A percentile compares a stretch with the other conserved stretches of the same genome.
Evolutionary conservation across 1,140 invertebrate genomes (phyloP).

Genomic region (Callitettix versicolor): DNA sequence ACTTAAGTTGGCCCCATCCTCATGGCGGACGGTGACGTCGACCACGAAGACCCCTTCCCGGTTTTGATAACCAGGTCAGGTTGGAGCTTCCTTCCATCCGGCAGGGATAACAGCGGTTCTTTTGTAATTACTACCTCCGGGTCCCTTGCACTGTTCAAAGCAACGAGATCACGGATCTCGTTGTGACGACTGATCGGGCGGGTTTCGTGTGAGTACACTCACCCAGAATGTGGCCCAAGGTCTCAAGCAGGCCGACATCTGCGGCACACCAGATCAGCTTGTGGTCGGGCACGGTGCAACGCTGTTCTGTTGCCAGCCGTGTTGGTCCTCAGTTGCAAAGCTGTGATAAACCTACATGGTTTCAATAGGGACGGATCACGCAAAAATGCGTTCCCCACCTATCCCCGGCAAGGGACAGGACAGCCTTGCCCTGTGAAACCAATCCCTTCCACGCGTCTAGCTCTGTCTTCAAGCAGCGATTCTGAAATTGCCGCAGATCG

Average conservation of each 20-base stretch:
- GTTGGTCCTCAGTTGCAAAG: not conserved
- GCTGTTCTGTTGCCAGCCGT: not conserved
- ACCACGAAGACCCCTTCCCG: slow-evolving; percentile 17
- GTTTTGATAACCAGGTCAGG: not conserved
- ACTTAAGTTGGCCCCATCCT: not conserved
- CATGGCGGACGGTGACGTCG: slow-evolving; percentile 11
- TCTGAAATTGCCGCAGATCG: not conserved
- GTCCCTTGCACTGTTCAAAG: not conserved
- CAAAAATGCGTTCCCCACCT: slow-evolving; percentile 8
- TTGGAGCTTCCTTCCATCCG: not conserved
- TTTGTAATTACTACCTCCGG: not conserved
- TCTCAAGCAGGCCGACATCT: slow-evolving; percentile 9
- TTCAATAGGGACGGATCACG: not conserved
- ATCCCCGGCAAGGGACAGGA: not conserved
- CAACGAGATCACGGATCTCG: slow-evolving; percentile 15
- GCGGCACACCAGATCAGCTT: not conserved
- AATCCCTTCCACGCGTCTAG: not conserved
- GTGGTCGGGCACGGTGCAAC: not conserved
- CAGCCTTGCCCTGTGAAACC: not conserved
- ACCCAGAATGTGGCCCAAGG: slow-evolving; percentile 20
- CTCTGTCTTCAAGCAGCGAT: slow-evolving; percentile 1
- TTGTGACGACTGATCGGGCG: slow-evolving; percentile 18
- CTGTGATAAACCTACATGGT: not conserved
- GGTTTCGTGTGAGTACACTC: slow-evolving; percentile 15
- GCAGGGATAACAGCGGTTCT: not conserved